Conservation (phyloP, 2,888 invertebrate species). For the Kuschelorhynchus macadamiae region DNA sequence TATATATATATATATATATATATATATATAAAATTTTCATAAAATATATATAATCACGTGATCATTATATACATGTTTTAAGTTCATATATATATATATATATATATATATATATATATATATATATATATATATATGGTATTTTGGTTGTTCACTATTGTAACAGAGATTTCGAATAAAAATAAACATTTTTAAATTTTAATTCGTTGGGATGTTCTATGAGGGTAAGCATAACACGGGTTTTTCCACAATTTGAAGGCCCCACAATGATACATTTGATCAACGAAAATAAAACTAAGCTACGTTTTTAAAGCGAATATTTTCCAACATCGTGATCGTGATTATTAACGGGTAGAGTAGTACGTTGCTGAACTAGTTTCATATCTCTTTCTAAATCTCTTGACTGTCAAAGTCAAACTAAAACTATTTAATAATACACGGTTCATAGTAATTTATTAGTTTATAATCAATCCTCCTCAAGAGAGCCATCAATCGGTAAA, state of each 20-base stretch:
- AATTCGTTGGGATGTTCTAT: conserved; percentile 8
- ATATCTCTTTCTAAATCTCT: background rate
- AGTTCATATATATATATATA: no score
- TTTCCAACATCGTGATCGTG: conserved; percentile 8
- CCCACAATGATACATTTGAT: conserved; percentile 4
- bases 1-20: no score
- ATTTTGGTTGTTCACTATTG: no score
- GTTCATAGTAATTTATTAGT: conserved; percentile 2
- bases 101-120: no score
- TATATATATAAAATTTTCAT: no score
- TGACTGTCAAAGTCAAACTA: background rate
- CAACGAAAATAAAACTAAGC: conserved; percentile 2
- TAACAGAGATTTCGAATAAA: conserved; percentile 11
- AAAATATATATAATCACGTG: no score
- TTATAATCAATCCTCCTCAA: background rate
- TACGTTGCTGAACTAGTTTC: conserved; percentile 7
- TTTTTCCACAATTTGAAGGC: conserved; percentile 13
- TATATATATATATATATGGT: no score
- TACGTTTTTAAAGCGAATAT: background rate
- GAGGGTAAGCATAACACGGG: background rate
- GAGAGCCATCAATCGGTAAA: no score
- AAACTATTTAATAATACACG: no score
- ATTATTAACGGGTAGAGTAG: conserved; percentile 2
- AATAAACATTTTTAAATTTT: conserved; percentile 14
- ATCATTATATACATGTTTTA: no score